These are phyloP conservation scores for Drosophila histrio DNA, from an alignment of 2,888 invertebrate genomes.

Conservation along the genomic window DNA sequence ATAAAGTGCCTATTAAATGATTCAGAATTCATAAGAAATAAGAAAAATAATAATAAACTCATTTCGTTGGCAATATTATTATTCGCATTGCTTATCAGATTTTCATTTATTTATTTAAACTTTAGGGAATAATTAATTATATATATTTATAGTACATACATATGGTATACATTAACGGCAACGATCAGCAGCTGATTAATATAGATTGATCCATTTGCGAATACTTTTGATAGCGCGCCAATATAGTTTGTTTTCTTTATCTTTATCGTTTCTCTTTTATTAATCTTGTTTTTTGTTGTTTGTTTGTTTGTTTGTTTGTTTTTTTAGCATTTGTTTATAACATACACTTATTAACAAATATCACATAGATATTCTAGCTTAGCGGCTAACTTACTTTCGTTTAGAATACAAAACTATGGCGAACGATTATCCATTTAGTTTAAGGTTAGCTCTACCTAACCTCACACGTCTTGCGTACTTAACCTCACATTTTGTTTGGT, in stretches of 20 bases:
- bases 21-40: constrained; percentile 20
- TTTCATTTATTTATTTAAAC: constrained; percentile 35
- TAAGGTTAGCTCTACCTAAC: constrained; percentile 2
- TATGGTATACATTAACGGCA: constrained; percentile 46
- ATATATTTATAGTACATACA: constrained; percentile 5
- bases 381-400: constrained; percentile 46
- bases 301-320: constrained; percentile 27
- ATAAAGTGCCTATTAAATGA: constrained; percentile 27
- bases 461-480: neutral
- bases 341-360: constrained; percentile 82
- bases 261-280: neutral
- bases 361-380: constrained; percentile 81
- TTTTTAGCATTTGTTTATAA: constrained; percentile 61
- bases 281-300: neutral
- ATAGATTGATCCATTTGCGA: constrained; percentile 49
- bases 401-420: constrained; percentile 47
- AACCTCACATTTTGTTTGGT: constrained; percentile 3
- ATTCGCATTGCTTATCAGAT: constrained; percentile 45
- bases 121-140: constrained; percentile 33
- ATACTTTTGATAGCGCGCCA: constrained; percentile 47
- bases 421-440: constrained; percentile 20
- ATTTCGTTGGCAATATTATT: constrained; percentile 34
- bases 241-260: constrained; percentile 10
- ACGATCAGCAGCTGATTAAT: constrained; percentile 50
- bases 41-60: too few relatives aligned